Evolutionary conservation across 2,888 invertebrate genomes (phyloP).

Genomic region (Archips crataeganus): DNA sequence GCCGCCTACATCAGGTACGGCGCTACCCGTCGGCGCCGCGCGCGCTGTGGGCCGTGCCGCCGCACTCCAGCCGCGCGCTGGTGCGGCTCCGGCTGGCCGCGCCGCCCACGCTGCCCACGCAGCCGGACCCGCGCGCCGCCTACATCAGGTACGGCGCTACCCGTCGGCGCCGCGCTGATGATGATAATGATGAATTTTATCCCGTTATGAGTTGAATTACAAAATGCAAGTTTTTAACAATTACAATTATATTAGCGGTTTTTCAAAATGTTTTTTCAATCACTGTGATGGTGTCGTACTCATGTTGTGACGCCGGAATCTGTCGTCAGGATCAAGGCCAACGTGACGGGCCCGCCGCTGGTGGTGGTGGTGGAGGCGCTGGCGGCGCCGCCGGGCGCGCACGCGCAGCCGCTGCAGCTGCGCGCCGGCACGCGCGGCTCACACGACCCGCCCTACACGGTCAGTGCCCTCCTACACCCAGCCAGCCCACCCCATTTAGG

Average conservation of each 20-base stretch:
- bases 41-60: constrained; percentile 95
- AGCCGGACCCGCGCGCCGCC: constrained; percentile 81
- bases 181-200: too few species aligned
- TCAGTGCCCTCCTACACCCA: neutral
- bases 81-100: constrained; percentile 93
- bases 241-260: too few species aligned
- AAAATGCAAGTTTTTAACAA: too few species aligned
- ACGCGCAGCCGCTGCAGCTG: constrained; percentile 69
- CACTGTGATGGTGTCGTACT: too few species aligned
- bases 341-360: constrained; percentile 69
- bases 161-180: too few species aligned
- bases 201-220: too few species aligned
- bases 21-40: constrained; percentile 88
- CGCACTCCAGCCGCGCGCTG: constrained; percentile 94
- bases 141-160: constrained; percentile 54
- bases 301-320: too few species aligned
- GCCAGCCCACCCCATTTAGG: too few species aligned
- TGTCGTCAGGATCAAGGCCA: constrained; percentile 61
- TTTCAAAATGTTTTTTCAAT: too few species aligned
- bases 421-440: constrained; percentile 61
- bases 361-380: constrained; percentile 75
- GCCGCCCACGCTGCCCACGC: constrained; percentile 78
- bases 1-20: constrained; percentile 69
- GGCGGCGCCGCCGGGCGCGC: constrained; percentile 64
- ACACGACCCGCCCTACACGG: constrained; percentile 60